Conservation (phyloP, 2,113 vertebrate genomes). For the Spea bombifrons region DNA sequence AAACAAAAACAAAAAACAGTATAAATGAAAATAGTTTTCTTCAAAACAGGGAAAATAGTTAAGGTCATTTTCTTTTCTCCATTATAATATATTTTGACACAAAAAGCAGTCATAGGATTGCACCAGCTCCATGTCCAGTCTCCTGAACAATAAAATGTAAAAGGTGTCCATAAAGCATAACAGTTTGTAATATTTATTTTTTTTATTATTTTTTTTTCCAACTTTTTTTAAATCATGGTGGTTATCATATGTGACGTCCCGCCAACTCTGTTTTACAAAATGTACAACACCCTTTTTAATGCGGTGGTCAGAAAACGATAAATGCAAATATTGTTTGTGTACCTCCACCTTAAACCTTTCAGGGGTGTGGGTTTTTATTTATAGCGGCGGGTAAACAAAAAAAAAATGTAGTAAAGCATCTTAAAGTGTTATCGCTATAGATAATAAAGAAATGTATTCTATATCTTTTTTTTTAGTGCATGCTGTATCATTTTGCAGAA, state of each 20-base stretch:
- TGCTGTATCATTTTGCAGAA: slow-evolving; percentile 72
- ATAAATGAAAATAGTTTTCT: slow-evolving; percentile 82
- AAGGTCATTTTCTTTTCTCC: slow-evolving; percentile 73
- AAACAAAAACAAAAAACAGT: slow-evolving; percentile 52
- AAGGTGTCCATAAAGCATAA: slow-evolving; percentile 77
- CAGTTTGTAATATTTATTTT: slow-evolving; percentile 60
- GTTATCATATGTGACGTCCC: slow-evolving; percentile 65
- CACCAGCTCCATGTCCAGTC: slow-evolving; percentile 77
- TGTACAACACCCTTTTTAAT: slow-evolving; percentile 74
- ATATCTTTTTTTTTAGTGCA: slow-evolving; percentile 72
- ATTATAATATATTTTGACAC: slow-evolving; percentile 84
- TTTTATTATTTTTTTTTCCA: slow-evolving; percentile 57
- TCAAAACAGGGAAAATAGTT: slow-evolving; percentile 82
- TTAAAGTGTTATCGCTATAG: slow-evolving; percentile 74
- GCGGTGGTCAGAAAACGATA: slow-evolving; percentile 66
- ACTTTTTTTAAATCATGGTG: slow-evolving; percentile 60
- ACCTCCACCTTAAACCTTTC: slow-evolving; percentile 60
- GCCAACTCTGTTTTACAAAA: slow-evolving; percentile 79
- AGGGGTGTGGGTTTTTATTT: slow-evolving; percentile 3
- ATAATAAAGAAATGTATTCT: slow-evolving; percentile 65
- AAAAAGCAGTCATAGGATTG: slow-evolving; percentile 82
- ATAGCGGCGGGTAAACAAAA: slow-evolving; percentile 49
- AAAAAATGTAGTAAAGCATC: slow-evolving; percentile 57
- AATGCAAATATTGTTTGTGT: slow-evolving; percentile 59
- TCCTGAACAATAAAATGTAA: slow-evolving; percentile 74